phyloP scores from a whole-genome alignment of 2,888 invertebrate genomes.

The Pomacea canaliculata region DNA sequence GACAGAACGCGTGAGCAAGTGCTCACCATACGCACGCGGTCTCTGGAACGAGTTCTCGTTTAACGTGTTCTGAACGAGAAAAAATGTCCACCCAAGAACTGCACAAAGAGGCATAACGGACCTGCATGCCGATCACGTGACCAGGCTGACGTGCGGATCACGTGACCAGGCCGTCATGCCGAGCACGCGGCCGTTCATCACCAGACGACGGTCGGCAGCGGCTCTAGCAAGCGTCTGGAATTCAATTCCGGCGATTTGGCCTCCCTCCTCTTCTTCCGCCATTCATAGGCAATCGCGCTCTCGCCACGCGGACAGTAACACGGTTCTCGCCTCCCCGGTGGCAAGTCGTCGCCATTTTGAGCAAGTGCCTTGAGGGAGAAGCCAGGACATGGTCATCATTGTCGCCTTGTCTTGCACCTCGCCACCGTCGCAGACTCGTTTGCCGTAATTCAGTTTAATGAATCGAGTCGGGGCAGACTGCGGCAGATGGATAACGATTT shows the following conservation, averaged over 20 bases:
- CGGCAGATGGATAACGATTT: too few species aligned
- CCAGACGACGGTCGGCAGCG: neutral
- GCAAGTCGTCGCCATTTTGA: slow-evolving; percentile 5
- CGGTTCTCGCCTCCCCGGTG: slow-evolving; percentile 8
- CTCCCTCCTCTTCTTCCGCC: slow-evolving; percentile 1
- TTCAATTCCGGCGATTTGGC: slow-evolving; percentile 13
- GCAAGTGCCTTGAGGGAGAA: neutral
- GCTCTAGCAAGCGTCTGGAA: neutral
- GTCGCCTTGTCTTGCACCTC: neutral
- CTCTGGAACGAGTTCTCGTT: too few species aligned
- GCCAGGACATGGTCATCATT: neutral
- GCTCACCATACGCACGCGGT: too few species aligned
- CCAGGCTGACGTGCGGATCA: too few species aligned
- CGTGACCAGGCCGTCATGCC: slow-evolving; percentile 4
- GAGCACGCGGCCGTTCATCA: slow-evolving; percentile 17
- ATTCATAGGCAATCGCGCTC: slow-evolving; percentile 16
- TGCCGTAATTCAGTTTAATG: too few species aligned
- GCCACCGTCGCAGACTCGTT: neutral
- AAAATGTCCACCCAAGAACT: too few species aligned
- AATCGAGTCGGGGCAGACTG: too few species aligned
- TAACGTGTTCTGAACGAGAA: too few species aligned
- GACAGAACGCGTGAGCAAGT: too few species aligned
- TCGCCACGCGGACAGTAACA: slow-evolving; percentile 4
- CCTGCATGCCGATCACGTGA: too few species aligned
- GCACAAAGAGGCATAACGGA: too few species aligned